These are phyloP conservation scores for Barnardius zonarius DNA, from an alignment of 2,113 vertebrate species.

Conservation along the genomic window DNA sequence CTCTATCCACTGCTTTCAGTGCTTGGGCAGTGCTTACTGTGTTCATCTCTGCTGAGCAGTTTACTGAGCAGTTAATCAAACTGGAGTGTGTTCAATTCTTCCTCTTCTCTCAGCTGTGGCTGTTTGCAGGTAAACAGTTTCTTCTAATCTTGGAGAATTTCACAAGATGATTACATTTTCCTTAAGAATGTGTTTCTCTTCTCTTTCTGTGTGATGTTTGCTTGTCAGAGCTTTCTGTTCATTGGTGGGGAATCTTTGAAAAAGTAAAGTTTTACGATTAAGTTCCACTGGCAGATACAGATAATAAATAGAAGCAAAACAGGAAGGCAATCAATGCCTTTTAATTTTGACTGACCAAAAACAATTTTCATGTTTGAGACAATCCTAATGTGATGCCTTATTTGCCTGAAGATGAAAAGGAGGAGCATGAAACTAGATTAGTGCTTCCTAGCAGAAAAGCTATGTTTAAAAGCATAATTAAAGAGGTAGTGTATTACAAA, in stretches of 20 bases:
- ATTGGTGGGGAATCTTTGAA: not conserved
- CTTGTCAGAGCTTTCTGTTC: not conserved
- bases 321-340: not conserved
- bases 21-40: not conserved
- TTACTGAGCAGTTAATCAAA: not conserved
- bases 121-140: constrained; percentile 25
- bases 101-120: not conserved
- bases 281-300: not conserved
- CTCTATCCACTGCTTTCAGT: not conserved
- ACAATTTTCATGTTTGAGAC: not conserved
- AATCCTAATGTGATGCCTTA: not conserved
- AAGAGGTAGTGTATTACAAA: constrained; percentile 18
- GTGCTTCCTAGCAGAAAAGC: constrained; percentile 35
- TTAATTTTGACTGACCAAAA: not conserved
- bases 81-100: not conserved
- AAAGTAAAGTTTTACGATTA: not conserved
- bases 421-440: not conserved
- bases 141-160: not conserved
- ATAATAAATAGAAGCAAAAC: not conserved
- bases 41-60: not conserved
- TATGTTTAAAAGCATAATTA: constrained; percentile 50
- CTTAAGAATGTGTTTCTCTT: not conserved
- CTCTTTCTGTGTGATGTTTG: not conserved
- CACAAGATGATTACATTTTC: not conserved
- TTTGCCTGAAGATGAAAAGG: not conserved